Conservation (phyloP, 1,140 invertebrate species). For the Diorhabda elongata region DNA sequence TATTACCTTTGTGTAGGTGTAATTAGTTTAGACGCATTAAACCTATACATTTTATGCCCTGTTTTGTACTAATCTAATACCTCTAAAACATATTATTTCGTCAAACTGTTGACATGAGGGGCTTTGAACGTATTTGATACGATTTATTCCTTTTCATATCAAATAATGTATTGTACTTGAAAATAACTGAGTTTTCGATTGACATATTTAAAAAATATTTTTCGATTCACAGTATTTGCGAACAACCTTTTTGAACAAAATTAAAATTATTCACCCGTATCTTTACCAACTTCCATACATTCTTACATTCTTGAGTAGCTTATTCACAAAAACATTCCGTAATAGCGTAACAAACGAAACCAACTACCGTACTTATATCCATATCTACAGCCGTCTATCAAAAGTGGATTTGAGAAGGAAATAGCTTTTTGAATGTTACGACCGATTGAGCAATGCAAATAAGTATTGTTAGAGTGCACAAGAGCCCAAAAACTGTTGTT, state of each 20-base stretch:
- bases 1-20: neutral
- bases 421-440: constrained; percentile 26
- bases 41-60: neutral
- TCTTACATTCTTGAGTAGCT: too few species aligned
- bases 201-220: too few species aligned
- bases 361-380: neutral
- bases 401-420: constrained; percentile 33
- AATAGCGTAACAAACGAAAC: constrained; percentile 3
- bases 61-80: constrained; percentile 1
- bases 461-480: constrained; percentile 30
- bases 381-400: constrained; percentile 15
- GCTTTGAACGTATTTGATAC: too few species aligned
- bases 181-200: too few species aligned
- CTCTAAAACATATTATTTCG: neutral
- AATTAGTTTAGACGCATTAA: neutral
- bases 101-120: neutral
- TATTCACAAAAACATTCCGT: neutral
- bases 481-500: neutral
- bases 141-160: too few species aligned
- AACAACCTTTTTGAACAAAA: too few species aligned
- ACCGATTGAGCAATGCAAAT: constrained; percentile 33
- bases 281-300: too few species aligned
- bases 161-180: too few species aligned
- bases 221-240: too few species aligned
- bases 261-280: too few species aligned